Conservation (phyloP, 2,113 vertebrate species). For the Trogon surrucura region DNA sequence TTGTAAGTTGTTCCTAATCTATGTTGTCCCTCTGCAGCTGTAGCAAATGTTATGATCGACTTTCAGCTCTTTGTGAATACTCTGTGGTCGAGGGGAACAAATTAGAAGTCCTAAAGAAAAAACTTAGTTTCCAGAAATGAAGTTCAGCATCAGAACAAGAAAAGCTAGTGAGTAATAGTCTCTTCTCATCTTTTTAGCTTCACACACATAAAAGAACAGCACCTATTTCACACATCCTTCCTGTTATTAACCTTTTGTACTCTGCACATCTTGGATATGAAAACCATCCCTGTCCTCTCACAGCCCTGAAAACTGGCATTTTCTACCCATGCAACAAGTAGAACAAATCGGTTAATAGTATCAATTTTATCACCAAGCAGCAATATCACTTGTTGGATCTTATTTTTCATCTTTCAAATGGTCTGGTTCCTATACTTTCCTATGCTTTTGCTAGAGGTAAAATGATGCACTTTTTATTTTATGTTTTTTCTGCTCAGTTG, state of each 20-base stretch:
- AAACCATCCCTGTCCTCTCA: not conserved
- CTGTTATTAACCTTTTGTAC: not conserved
- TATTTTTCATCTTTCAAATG: not conserved
- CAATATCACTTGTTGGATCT: not conserved
- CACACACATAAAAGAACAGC: not conserved
- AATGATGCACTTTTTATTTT: not conserved
- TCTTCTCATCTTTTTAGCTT: not conserved
- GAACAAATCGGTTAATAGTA: not conserved
- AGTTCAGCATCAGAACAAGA: not conserved
- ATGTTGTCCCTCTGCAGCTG: not conserved
- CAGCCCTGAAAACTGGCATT: not conserved
- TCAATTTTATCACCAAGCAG: not conserved
- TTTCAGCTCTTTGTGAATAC: not conserved
- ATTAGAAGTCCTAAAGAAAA: not conserved
- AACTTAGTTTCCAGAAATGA: not conserved
- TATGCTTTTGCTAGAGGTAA: not conserved
- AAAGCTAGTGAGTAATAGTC: not conserved
- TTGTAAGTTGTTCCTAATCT: not conserved
- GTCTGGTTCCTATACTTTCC: not conserved
- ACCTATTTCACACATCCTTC: not conserved
- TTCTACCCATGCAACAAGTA: not conserved
- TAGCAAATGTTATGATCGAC: not conserved
- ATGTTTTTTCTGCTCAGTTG: not conserved
- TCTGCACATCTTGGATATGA: not conserved
- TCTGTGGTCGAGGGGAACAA: not conserved